Base-by-base conservation (phyloP, 2,888 invertebrate genomes). In the Thera britannica region DNA sequence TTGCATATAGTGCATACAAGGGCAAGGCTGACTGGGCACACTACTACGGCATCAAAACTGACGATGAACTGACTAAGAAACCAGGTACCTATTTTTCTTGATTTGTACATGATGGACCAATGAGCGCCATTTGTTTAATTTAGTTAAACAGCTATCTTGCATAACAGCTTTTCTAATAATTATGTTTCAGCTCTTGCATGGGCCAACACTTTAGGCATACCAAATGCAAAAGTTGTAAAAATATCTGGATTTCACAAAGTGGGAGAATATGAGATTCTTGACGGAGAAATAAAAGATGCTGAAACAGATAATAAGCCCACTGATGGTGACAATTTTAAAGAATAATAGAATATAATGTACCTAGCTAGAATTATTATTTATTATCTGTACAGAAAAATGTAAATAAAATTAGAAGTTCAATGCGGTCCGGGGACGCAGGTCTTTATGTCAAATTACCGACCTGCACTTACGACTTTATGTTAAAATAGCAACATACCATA, bases 21-120 rank as follows among this genome's bases (percentile, higher is more conserved):
- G 96, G 96, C 2, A 96, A 95, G 79, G 91, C 85, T 4, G 96
- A 96, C 82, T 96, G 96, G 96, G 96, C 96, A 0, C 90, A 95
- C 76, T 94, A 94, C 75, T 94, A 96, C 79, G 96, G 96, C 4
- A 84, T 95, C 3, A 96, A 96, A 84, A 83, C 94, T 6, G 95
- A 96, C 58, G 95, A 95, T 70, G 96, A 96, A 72, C 81, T 87
- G 12, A 72, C 86, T 2, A 79, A 94, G 63, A 90, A 95, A 11
- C 95, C 96, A 86, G 95, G 96, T 66, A 23, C 23, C 23, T 23
- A 62, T 52, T 9, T 52, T 46, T 9, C 9, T 46, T 9, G 2
- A 46, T 38, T 1, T 9, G 9, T 44, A 34, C 12, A 49, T 23
- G 23, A 23, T 23, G 23, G 23, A 23, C 23, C 23, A 23, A 23